phyloP scores from a whole-genome alignment of 2,888 invertebrate species.

The Lithophane socia region DNA sequence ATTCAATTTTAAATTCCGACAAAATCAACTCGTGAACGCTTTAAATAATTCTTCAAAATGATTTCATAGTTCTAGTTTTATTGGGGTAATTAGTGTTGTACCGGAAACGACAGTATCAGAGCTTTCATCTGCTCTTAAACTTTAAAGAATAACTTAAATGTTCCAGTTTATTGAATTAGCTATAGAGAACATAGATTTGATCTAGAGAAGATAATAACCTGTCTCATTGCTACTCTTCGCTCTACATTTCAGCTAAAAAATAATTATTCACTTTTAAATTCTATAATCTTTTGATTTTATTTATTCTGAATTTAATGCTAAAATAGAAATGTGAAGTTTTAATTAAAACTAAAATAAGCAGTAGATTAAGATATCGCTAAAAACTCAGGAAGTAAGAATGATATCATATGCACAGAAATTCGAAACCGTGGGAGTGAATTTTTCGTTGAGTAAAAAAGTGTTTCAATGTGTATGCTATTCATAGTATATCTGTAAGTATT shows the following conservation, averaged over 20 bases:
- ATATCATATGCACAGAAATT: slow-evolving; percentile 58
- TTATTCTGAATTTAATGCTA: not conserved
- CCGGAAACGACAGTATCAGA: not conserved
- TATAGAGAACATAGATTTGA: not conserved
- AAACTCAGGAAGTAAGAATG: slow-evolving; percentile 59
- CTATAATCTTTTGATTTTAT: not conserved
- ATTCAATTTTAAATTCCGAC: slow-evolving; percentile 4
- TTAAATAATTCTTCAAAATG: not conserved
- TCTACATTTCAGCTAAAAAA: not conserved
- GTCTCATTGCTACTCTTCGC: too few species aligned
- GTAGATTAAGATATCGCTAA: slow-evolving; percentile 43
- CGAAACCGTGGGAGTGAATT: slow-evolving; percentile 64
- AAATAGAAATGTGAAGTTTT: slow-evolving; percentile 33
- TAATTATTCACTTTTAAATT: not conserved
- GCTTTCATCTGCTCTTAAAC: not conserved
- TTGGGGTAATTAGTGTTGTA: not conserved
- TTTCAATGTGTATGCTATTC: slow-evolving; percentile 12
- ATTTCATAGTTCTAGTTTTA: not conserved
- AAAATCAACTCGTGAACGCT: not conserved
- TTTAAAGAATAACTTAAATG: not conserved
- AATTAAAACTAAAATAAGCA: slow-evolving; percentile 30
- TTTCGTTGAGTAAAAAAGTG: slow-evolving; percentile 51
- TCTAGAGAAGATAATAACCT: not conserved
- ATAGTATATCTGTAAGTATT: not conserved
- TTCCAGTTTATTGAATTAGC: not conserved